Evolutionary conservation across 2,797 vertebrate genomes (phyloP).

Genomic region (Gastrophryne carolinensis): DNA sequence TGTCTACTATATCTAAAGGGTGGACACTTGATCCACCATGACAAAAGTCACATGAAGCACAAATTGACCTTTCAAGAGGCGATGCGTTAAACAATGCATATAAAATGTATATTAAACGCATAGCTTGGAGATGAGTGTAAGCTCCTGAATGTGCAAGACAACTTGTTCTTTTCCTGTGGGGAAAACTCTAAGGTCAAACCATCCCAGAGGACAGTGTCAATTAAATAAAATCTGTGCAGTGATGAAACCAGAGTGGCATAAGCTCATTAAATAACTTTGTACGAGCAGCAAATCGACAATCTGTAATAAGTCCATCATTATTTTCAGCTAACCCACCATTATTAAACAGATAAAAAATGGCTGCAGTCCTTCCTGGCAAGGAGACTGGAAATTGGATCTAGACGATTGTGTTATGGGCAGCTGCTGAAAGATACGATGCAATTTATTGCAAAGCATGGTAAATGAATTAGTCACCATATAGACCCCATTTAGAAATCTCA

Average conservation of each 20-base stretch:
- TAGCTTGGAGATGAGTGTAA: constrained; percentile 20
- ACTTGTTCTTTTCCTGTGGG: constrained; percentile 21
- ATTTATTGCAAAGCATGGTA: background rate
- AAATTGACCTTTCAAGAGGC: background rate
- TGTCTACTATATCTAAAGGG: too few species aligned
- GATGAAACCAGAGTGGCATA: constrained; percentile 34
- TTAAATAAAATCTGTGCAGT: constrained; percentile 36
- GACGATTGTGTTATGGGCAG: constrained; percentile 5
- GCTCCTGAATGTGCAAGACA: constrained; percentile 10
- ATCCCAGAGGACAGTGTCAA: constrained; percentile 39
- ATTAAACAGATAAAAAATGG: constrained; percentile 25
- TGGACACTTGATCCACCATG: too few species aligned
- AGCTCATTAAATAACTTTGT: constrained; percentile 41
- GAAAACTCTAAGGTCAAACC: constrained; percentile 34
- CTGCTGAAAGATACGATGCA: background rate
- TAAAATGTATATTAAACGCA: constrained; percentile 10
- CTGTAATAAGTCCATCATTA: constrained; percentile 35
- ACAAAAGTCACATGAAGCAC: background rate
- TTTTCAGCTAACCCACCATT: constrained; percentile 28
- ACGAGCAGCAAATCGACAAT: constrained; percentile 21
- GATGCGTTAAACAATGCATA: background rate
- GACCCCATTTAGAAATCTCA: background rate
- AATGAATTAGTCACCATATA: background rate
- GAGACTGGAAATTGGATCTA: background rate
- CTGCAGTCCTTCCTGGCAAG: background rate